Evolutionary conservation across 2,113 vertebrate species (phyloP).

Genomic region (Clarias magur): DNA sequence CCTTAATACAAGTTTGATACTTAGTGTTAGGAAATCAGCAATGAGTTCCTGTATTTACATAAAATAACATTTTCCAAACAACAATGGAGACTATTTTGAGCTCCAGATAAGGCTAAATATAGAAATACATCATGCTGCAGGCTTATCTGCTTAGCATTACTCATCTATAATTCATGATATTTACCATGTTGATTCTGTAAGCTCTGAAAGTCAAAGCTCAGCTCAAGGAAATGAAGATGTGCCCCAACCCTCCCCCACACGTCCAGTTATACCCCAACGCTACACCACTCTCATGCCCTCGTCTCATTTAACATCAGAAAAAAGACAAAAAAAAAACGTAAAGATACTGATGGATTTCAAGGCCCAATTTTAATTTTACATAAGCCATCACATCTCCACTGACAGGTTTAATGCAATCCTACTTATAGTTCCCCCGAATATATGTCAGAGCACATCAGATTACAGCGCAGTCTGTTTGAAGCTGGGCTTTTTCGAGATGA

Average conservation of each 20-base stretch:
- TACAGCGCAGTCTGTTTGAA: slow-evolving; percentile 13
- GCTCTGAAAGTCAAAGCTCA: background rate
- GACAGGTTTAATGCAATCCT: slow-evolving; percentile 10
- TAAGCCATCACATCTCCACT: slow-evolving; percentile 17
- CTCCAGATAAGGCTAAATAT: background rate
- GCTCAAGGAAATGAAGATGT: background rate
- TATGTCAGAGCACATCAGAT: slow-evolving; percentile 9
- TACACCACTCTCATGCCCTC: background rate
- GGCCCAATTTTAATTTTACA: slow-evolving; percentile 18
- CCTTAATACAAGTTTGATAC: background rate
- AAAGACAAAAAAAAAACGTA: background rate
- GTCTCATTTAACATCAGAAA: background rate
- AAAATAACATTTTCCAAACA: background rate
- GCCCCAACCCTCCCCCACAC: background rate
- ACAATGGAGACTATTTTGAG: background rate
- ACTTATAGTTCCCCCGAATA: background rate
- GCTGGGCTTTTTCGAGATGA: slow-evolving; percentile 17
- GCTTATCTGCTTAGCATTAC: background rate
- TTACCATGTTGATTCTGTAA: background rate
- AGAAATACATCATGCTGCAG: background rate
- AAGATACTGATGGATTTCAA: background rate
- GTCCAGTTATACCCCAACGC: background rate
- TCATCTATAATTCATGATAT: slow-evolving; percentile 7
- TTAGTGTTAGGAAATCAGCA: background rate
- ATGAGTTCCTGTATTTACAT: background rate